These are phyloP conservation scores for Meteorus colon DNA, from an alignment of 2,888 invertebrate genomes.

Conservation along the genomic window DNA sequence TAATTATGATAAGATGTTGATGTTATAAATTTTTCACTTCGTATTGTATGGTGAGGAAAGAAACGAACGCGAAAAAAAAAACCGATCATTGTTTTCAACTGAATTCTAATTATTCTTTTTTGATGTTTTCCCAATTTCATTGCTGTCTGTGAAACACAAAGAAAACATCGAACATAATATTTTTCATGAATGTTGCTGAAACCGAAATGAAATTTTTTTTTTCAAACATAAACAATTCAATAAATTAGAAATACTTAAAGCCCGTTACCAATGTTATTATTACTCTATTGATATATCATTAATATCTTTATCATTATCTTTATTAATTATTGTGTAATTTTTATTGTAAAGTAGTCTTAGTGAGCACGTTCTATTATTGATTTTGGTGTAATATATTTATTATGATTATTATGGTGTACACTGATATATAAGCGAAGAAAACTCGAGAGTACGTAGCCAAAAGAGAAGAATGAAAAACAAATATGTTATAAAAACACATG, in stretches of 20 bases:
- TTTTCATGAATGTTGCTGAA: too few relatives aligned
- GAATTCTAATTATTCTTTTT: constrained; percentile 21
- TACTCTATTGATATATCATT: constrained; percentile 57
- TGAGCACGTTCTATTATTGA: constrained; percentile 14
- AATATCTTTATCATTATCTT: constrained; percentile 58
- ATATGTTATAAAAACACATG: constrained; percentile 33
- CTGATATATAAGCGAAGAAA: constrained; percentile 4
- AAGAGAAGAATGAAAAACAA: constrained; percentile 35
- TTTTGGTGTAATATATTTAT: constrained; percentile 5
- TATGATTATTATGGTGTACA: neutral
- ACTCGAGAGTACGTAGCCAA: constrained; percentile 52
- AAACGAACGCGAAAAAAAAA: neutral
- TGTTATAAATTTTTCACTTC: constrained; percentile 61
- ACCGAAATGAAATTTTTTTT: constrained; percentile 29
- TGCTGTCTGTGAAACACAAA: constrained; percentile 10
- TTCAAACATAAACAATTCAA: neutral
- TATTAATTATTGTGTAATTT: constrained; percentile 39
- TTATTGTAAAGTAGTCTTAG: constrained; percentile 4
- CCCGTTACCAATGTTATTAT: constrained; percentile 70
- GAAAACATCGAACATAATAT: neutral
- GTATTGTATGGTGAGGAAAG: neutral
- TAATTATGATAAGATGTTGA: constrained; percentile 68
- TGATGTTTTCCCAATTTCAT: neutral
- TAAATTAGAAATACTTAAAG: constrained; percentile 56
- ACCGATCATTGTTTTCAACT: constrained; percentile 49